These are phyloP conservation scores for Halichoerus grypus DNA, from an alignment of 2,113 vertebrate genomes.

Conservation along the genomic window DNA sequence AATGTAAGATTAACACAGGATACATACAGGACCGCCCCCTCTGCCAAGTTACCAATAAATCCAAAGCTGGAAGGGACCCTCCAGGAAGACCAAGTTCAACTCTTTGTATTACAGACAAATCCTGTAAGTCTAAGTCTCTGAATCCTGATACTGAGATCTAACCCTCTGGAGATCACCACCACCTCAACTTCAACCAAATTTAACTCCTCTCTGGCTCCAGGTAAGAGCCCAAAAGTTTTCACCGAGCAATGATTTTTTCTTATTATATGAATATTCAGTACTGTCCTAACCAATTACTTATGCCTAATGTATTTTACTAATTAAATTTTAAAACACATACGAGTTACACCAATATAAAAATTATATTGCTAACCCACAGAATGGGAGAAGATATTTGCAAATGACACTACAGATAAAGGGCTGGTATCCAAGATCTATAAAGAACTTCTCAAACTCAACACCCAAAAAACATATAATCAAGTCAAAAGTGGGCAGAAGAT, in stretches of 20 bases:
- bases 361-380: not conserved
- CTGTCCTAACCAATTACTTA: not conserved
- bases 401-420: too few relatives aligned
- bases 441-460: too few relatives aligned
- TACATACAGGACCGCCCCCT: not conserved
- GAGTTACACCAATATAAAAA: not conserved
- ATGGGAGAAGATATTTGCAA: too few relatives aligned
- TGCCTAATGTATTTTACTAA: not conserved
- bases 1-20: not conserved
- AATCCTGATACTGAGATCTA: not conserved
- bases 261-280: not conserved
- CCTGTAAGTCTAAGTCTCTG: not conserved
- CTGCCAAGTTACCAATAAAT: not conserved
- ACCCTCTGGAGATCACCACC: not conserved
- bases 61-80: not conserved
- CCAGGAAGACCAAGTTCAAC: not conserved
- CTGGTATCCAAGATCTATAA: too few relatives aligned
- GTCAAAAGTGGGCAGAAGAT: too few relatives aligned
- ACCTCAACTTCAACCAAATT: not conserved
- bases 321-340: not conserved
- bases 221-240: not conserved
- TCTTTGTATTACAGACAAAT: not conserved
- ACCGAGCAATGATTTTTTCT: not conserved
- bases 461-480: too few relatives aligned
- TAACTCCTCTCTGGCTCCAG: not conserved